Evolutionary conservation across 2,113 vertebrate genomes (phyloP).

Genomic region (Ctenodactylus gundi): DNA sequence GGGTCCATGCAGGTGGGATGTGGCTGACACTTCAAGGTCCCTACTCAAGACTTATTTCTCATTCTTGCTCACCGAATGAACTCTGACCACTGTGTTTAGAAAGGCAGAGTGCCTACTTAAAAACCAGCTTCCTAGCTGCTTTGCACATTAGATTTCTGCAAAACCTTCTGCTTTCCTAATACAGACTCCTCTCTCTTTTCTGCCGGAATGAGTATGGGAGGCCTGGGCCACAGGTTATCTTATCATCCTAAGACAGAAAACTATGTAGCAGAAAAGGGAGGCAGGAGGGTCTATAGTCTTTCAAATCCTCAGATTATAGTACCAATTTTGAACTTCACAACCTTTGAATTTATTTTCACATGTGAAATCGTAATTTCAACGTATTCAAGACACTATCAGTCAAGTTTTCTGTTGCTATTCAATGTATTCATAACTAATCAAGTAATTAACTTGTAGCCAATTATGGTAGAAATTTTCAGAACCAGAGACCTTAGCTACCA

Average conservation of each 20-base stretch:
- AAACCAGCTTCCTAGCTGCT: neutral
- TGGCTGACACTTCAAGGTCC: neutral
- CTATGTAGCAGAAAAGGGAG: neutral
- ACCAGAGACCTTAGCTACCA: neutral
- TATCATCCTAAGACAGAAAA: neutral
- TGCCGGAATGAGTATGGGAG: neutral
- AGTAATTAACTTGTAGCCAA: neutral
- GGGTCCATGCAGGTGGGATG: neutral
- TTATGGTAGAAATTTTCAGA: neutral
- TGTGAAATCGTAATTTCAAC: neutral
- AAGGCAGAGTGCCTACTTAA: neutral
- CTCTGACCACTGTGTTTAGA: neutral
- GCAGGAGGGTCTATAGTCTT: neutral
- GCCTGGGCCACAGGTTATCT: neutral
- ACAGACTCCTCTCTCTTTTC: neutral
- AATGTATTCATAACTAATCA: neutral
- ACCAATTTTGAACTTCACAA: neutral
- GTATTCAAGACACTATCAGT: neutral
- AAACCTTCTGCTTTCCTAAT: neutral
- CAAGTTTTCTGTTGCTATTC: conserved; percentile 4
- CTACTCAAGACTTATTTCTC: neutral
- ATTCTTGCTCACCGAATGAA: neutral
- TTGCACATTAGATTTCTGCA: neutral
- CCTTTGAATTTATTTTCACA: neutral
- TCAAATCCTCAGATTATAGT: neutral